Percentiles rank a stretch among this genome's conserved stretches.
Evolutionary conservation across 1,140 invertebrate genomes (phyloP).

Genomic region (Drosophila repleta): DNA sequence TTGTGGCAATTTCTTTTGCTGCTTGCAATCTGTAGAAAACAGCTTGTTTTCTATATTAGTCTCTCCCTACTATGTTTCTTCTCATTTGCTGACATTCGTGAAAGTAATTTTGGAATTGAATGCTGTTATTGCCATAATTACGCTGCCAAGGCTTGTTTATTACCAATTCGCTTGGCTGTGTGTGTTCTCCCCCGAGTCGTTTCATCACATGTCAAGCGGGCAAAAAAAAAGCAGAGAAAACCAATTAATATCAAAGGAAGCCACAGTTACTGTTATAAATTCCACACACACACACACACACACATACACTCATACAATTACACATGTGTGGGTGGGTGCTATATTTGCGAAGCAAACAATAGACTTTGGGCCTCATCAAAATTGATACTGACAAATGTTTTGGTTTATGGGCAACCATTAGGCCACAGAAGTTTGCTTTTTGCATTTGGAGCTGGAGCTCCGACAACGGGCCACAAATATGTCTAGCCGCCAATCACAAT

Average conservation of each 20-base stretch:
- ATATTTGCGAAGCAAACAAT: slow-evolving; percentile 66
- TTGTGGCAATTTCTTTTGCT: no score
- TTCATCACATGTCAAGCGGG: slow-evolving; percentile 17
- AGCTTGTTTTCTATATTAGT: no score
- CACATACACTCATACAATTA: neutral
- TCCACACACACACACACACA: neutral
- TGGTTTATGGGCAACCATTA: slow-evolving; percentile 73
- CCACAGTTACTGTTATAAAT: slow-evolving; percentile 60
- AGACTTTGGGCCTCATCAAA: slow-evolving; percentile 65
- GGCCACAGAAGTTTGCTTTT: slow-evolving; percentile 57
- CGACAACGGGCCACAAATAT: slow-evolving; percentile 23
- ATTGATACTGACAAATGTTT: slow-evolving; percentile 78
- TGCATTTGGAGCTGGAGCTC: neutral
- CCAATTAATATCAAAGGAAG: slow-evolving; percentile 43
- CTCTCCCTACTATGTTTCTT: neutral
- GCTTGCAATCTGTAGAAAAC: no score
- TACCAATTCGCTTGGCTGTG: slow-evolving; percentile 11
- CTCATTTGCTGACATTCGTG: neutral
- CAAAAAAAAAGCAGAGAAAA: slow-evolving; percentile 17
- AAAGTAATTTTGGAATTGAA: slow-evolving; percentile 13
- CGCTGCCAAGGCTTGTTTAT: slow-evolving; percentile 22
- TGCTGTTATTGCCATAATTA: slow-evolving; percentile 20
- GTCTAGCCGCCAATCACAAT: slow-evolving; percentile 75
- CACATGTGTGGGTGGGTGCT: slow-evolving; percentile 29
- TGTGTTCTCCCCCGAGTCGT: slow-evolving; percentile 22